These are phyloP conservation scores for Hyalella azteca DNA, from an alignment of 2,888 invertebrate genomes.

Conservation along the genomic window DNA sequence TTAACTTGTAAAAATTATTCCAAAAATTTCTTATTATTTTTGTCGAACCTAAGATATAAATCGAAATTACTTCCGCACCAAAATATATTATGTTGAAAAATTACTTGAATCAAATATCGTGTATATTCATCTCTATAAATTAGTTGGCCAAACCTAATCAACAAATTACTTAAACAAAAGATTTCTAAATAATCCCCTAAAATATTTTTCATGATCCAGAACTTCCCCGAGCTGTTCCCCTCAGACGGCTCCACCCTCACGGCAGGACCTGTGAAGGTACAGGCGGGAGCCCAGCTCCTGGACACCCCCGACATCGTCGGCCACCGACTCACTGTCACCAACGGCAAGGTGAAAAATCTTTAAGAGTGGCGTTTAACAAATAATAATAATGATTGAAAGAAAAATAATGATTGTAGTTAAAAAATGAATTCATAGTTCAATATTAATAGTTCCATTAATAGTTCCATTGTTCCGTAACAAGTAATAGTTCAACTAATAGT, in stretches of 20 bases:
- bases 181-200: background rate
- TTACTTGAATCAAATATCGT: background rate
- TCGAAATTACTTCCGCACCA: background rate
- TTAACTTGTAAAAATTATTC: no score
- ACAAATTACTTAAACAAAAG: background rate
- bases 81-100: background rate
- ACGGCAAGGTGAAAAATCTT: constrained; percentile 4
- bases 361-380: no score
- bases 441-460: no score
- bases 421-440: no score
- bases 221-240: background rate
- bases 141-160: background rate
- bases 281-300: background rate
- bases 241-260: background rate
- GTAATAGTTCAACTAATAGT: no score
- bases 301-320: background rate
- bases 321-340: background rate
- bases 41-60: background rate
- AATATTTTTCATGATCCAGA: background rate
- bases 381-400: no score
- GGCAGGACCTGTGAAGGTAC: background rate
- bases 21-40: background rate
- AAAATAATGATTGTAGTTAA: no score
- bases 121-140: background rate
- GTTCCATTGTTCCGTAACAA: no score